These are phyloP conservation scores for Drosophila sucinea DNA, from an alignment of 1,140 invertebrate genomes.

Conservation along the genomic window DNA sequence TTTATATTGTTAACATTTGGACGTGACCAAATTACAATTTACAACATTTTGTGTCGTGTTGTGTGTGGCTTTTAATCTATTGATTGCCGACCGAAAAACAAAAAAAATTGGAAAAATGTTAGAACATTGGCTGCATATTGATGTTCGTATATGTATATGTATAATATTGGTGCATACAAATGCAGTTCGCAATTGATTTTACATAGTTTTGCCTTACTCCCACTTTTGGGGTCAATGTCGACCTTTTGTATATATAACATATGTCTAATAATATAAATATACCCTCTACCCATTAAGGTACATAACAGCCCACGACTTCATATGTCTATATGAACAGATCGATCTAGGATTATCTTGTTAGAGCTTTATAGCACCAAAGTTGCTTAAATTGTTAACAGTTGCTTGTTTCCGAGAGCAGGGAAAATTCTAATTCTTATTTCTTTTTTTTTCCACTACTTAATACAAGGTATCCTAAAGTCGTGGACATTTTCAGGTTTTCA, in stretches of 20 bases:
- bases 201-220: constrained; percentile 14
- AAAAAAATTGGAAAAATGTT: constrained; percentile 39
- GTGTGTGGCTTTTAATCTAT: constrained; percentile 25
- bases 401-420: too few relatives aligned
- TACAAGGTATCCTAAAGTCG: background rate
- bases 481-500: background rate
- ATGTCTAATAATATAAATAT: background rate
- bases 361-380: too few relatives aligned
- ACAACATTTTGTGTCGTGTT: constrained; percentile 6
- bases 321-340: background rate
- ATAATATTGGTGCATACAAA: constrained; percentile 42
- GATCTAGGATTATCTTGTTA: too few relatives aligned
- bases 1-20: constrained; percentile 60
- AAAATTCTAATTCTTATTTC: too few relatives aligned
- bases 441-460: background rate
- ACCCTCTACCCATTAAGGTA: too few relatives aligned
- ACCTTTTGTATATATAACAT: background rate
- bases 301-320: too few relatives aligned
- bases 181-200: constrained; percentile 45
- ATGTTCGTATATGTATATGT: constrained; percentile 30
- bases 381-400: too few relatives aligned
- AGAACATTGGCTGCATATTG: constrained; percentile 74
- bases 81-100: constrained; percentile 35
- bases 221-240: constrained; percentile 72
- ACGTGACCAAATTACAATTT: constrained; percentile 62